Conservation (phyloP, 1,140 invertebrate species). For the Lordiphosa stackelbergi region DNA sequence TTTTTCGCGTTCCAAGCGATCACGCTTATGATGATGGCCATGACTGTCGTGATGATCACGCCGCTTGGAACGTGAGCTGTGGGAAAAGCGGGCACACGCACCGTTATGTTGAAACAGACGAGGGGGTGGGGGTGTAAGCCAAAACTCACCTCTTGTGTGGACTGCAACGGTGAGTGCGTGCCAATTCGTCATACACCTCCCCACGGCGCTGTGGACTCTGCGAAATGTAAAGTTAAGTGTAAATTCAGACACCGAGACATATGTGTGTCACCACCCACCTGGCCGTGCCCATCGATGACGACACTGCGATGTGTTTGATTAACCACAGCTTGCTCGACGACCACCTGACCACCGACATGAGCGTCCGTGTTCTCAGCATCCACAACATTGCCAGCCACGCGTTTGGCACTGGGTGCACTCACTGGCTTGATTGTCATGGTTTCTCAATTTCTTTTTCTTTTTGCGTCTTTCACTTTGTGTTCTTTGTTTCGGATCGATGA, state of each 20-base stretch:
- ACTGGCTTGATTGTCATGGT: conserved; percentile 71
- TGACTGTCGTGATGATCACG: conserved; percentile 62
- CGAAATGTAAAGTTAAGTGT: neutral
- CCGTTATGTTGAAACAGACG: no score
- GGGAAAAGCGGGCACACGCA: neutral
- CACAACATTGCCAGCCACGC: conserved; percentile 43
- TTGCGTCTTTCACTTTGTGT: conserved; percentile 17
- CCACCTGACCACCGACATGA: conserved; percentile 51
- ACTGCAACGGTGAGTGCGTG: conserved; percentile 70
- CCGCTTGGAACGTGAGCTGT: conserved; percentile 65
- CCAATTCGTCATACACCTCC: conserved; percentile 70
- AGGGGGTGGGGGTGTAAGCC: no score
- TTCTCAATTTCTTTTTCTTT: neutral
- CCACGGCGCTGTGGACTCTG: conserved; percentile 71
- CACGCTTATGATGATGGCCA: conserved; percentile 64
- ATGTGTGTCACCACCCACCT: conserved; percentile 32
- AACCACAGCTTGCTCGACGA: conserved; percentile 61
- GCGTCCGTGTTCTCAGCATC: conserved; percentile 56
- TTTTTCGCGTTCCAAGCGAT: conserved; percentile 60
- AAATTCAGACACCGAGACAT: neutral
- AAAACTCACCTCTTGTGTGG: conserved; percentile 65
- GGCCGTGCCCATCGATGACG: conserved; percentile 56
- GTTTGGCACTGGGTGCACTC: conserved; percentile 60
- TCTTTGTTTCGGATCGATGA: conserved; percentile 33
- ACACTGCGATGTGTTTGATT: conserved; percentile 60